Base-by-base conservation (phyloP, 1,140 invertebrate genomes). In the Zaprionus vittiger region DNA sequence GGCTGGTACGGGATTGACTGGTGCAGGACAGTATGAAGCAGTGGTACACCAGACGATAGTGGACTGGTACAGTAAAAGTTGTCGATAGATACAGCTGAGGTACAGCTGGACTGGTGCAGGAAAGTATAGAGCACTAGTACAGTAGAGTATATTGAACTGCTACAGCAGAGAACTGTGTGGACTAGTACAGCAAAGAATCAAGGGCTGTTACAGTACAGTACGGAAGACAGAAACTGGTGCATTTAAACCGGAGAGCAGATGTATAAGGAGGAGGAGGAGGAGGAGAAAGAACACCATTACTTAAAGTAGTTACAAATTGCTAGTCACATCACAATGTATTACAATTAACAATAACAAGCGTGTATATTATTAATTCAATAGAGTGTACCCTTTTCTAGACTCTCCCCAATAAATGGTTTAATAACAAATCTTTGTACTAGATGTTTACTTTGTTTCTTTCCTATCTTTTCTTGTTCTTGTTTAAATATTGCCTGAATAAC, bases 341-440 rank as follows among this genome's bases (percentile, higher is more conserved):
- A 74, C 41, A 61, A 63, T 62, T 71, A 73, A 73, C 47, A 61
- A 71, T 75, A 38, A 63, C 63, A 17, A 64, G 28, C 65, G 73
- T 84, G 84, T 89, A 90, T 80, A 89, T 84, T 89, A 81, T 69
- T 41, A 77, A 79, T 74, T 74, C 78, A 47, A n/a, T 47, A 47
- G 41, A 47, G 41, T 47, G 73, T 77, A 73, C 28, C 67, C 70
- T 81, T 90, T 89, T 52, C 20, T 52, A 52, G 47, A 52, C 47
- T 52, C 47, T 24, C 47, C 47, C 47, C 31, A 52, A 52, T 52
- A 52, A 52, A 52, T 52, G 47, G 20, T 52, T 52, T 24, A 52
- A 64, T 37, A 17, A 55, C 44, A 37, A 54, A 11, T 26, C 44
- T 49, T 56, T 24, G 26, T 47, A 47, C 54, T 52, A 34, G 31